Base-by-base conservation (phyloP, 2,888 invertebrate species). In the Corythucha ciliata region DNA sequence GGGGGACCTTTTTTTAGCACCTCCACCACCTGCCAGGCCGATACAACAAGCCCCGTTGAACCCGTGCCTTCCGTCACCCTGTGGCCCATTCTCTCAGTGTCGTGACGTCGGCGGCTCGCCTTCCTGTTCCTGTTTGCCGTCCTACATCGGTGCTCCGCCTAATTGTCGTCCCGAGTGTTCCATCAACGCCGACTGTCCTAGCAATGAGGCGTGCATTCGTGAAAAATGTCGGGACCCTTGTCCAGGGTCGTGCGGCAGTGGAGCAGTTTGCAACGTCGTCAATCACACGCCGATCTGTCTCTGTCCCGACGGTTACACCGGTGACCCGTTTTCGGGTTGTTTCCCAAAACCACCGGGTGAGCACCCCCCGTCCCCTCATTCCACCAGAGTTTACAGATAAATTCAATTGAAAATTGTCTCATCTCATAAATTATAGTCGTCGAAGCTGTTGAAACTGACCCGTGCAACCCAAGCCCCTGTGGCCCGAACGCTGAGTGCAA, bases 61-160 rank as follows among this genome's bases (percentile, higher is more conserved):
- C 62, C 87, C 87, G 0, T 89, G 88, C 65, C 80, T 86, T 64
- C 87, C 89, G 47, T 86, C 86, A 24, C 89, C 89, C 1, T 91
- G 91, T 65, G 91, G 90, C 32, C 71, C 83, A 1, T 90, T 90
- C 66, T 87, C 90, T 2, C 70, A 83, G 65, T 83, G 87, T 68
- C 79, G 75, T 62, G 78, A 82, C 66, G 75, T 80, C 56, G 83
- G 85, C 60, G 83, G 81, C 26, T 83, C 81, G 20, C 87, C 86
- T 20, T 78, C 85, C 47, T 89, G 88, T 65, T 78, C 78, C 29
- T 90, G 88, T 63, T 76, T 86, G 55, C 77, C 80, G 62, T 84
- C 84, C 60, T 86, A 86, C 65, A 79, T 79, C 64, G 89, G 89
- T 48, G 86, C 88, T 69, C 88, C 89, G 4, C 83, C 85, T 67